phyloP scores from a whole-genome alignment of 2,888 invertebrate species.

The Nudaria mundana region DNA sequence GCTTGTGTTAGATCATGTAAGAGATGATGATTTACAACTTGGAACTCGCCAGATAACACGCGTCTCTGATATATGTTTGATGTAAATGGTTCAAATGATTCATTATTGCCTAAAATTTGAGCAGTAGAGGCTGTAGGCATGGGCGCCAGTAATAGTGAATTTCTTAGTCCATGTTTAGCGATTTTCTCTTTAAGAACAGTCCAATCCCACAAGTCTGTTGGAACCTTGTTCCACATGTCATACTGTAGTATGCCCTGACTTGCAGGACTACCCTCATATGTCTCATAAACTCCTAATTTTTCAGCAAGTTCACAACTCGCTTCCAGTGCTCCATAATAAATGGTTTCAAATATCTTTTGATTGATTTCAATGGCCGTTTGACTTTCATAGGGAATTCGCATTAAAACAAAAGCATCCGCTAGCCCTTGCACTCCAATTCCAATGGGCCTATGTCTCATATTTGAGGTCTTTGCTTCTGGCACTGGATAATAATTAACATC shows the following conservation, averaged over 20 bases:
- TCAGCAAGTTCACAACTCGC: constrained; percentile 97
- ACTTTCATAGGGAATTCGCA: constrained; percentile 96
- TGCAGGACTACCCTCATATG: constrained; percentile 95
- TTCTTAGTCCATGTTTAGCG: constrained; percentile 93
- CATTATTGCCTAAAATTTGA: constrained; percentile 99
- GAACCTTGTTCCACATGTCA: constrained; percentile 97
- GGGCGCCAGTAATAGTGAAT: constrained; percentile 95
- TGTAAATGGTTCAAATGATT: constrained; percentile 98
- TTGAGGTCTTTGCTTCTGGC: constrained; percentile 92
- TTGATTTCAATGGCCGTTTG: constrained; percentile 92
- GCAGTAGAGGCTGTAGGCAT: constrained; percentile 99
- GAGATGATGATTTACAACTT: constrained; percentile 97
- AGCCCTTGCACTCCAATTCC: constrained; percentile 98
- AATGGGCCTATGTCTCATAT: constrained; percentile 91
- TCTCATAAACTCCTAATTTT: constrained; percentile 91
- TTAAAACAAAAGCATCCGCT: constrained; percentile 97
- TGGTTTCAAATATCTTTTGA: constrained; percentile 97
- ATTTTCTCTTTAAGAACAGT: constrained; percentile 89
- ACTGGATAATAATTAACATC: constrained; percentile 98
- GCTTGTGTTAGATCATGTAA: constrained; percentile 94
- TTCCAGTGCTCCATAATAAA: constrained; percentile 98
- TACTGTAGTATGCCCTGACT: constrained; percentile 98
- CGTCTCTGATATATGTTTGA: constrained; percentile 97
- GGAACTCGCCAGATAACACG: constrained; percentile 97
- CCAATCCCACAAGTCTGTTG: constrained; percentile 96